Evolutionary conservation across 2,113 vertebrate genomes (phyloP), one percentile per base, ranked within the genome.

Genomic region (Rafetus swinhoei): DNA sequence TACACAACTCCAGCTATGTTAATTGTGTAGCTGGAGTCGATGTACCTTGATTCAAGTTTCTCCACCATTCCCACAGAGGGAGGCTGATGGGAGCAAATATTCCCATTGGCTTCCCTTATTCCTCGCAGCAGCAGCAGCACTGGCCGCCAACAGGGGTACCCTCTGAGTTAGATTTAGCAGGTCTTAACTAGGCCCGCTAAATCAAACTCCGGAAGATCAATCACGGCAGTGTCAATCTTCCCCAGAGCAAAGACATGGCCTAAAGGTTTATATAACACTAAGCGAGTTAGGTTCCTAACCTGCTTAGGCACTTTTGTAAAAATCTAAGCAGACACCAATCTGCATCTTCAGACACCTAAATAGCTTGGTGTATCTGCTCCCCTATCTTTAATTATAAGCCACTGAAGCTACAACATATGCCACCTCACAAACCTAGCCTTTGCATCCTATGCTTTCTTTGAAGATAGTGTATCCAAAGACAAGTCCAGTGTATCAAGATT

Each of bases 371-470:
- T 13, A 50, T 50, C 35, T 76, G 39, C 11, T 60, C 82, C 16
- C 6, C 0, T 8, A 52, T 18, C 45, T 5, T 3, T 3, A 45
- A 54, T 35, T 39, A 35, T 16, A 24, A 54, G 12, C 25, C 52
- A 4, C 35, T 6, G 0, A 65, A 0, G 22, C 2, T 8, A 12
- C 79, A 35, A 27, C 24, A 6, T 77, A 12, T 79, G 19, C 55
- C 59, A 15, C 0, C 1, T 15, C 16, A 9, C 4, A 4, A 52
- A 1, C 39, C 81, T 29, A 2, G 50, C 32, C 84, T 21, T 0
- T 0, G 1, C 13, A 24, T 90, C 15, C 16, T 11, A 1, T 0
- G 0, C 27, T 81, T 1, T 0, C 22, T 56, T 39, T 19, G 57
- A 6, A 16, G 22, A 74, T 55, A 18, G 14, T 11, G 0, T 1